phyloP scores from a whole-genome alignment of 1,140 invertebrate species.

The Ectropis grisescens region DNA sequence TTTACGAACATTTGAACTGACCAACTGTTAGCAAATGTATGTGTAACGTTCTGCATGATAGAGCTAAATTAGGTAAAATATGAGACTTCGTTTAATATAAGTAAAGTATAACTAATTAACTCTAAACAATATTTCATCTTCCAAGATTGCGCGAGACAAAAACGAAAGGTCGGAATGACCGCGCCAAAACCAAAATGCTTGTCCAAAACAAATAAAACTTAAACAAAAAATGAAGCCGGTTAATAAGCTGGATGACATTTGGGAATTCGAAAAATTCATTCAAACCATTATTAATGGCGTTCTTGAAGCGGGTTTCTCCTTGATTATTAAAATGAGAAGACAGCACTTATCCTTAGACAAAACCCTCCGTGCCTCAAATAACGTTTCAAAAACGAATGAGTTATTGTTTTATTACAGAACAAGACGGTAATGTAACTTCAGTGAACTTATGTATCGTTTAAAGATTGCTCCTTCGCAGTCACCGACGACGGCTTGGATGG shows the following conservation, averaged over 20 bases:
- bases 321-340: conserved; percentile 51
- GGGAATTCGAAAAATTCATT: conserved; percentile 64
- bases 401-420: conserved; percentile 41
- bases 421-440: conserved; percentile 31
- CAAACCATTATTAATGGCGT: conserved; percentile 62
- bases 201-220: conserved; percentile 60
- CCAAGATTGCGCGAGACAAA: conserved; percentile 50
- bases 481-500: conserved; percentile 33
- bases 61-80: too few species aligned
- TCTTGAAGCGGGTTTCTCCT: conserved; percentile 34
- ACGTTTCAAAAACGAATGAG: too few species aligned
- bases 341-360: conserved; percentile 46
- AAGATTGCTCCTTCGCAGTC: conserved; percentile 53
- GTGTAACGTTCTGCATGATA: too few species aligned
- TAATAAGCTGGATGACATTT: conserved; percentile 70
- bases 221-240: conserved; percentile 65
- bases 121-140: conserved; percentile 66
- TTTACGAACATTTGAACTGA: too few species aligned
- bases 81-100: too few species aligned
- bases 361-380: too few species aligned
- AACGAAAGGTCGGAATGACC: conserved; percentile 59
- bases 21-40: too few species aligned
- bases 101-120: conserved; percentile 59
- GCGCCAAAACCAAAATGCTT: conserved; percentile 65
- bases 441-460: conserved; percentile 35